A percentile compares a stretch with the other conserved stretches of the same genome.
Conservation (phyloP, 2,113 vertebrate species). For the Blennius ocellaris region DNA sequence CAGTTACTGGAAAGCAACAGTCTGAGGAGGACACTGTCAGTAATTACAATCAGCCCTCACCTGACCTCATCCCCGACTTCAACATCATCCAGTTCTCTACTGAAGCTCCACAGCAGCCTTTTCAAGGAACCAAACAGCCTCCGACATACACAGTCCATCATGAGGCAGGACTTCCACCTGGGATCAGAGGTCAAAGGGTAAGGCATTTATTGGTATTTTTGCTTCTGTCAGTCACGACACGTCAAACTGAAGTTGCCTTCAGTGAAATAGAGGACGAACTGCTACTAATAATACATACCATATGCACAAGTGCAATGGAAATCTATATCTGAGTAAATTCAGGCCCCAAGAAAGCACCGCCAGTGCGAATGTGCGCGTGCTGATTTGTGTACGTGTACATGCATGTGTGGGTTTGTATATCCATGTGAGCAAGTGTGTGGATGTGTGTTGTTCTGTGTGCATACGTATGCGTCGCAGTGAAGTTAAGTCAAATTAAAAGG, state of each 20-base stretch:
- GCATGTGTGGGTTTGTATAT: constrained; percentile 7
- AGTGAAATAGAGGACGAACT: neutral
- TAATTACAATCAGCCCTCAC: constrained; percentile 7
- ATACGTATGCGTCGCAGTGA: neutral
- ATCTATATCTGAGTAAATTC: constrained; percentile 29
- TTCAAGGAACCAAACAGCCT: constrained; percentile 13
- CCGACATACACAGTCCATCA: neutral
- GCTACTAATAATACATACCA: neutral
- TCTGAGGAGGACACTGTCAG: neutral
- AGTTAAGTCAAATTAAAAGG: neutral
- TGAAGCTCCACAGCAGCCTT: constrained; percentile 20
- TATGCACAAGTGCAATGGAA: neutral
- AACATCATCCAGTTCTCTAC: constrained; percentile 27
- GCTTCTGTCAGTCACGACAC: neutral
- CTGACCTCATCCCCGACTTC: constrained; percentile 11
- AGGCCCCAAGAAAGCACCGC: constrained; percentile 14
- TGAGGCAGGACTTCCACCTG: neutral
- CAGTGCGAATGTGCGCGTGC: constrained; percentile 12
- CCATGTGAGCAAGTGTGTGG: neutral
- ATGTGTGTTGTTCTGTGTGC: neutral
- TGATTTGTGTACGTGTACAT: constrained; percentile 12
- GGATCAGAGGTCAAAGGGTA: constrained; percentile 66
- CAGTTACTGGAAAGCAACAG: neutral
- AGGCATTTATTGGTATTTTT: constrained; percentile 13
- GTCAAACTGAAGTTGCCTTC: neutral